These are phyloP conservation scores for Montipora cactus DNA, from an alignment of 64 coral and sea anemone genomes.

Conservation along the genomic window DNA sequence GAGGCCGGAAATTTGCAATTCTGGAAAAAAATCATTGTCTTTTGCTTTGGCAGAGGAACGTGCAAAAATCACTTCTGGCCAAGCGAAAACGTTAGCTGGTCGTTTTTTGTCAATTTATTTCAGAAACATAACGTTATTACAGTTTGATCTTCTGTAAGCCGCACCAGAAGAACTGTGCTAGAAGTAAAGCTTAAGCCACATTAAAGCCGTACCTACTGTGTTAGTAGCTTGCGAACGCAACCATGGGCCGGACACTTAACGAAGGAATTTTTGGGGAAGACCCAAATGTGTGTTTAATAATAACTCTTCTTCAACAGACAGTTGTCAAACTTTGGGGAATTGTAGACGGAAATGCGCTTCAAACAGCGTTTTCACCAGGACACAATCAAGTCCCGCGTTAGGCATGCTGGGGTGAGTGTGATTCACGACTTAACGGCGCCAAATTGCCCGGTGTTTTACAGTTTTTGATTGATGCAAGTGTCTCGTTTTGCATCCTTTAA, in stretches of 20 bases:
- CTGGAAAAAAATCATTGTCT: too few relatives aligned
- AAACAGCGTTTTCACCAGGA: not conserved
- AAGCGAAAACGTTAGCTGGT: too few relatives aligned
- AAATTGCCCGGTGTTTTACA: not conserved
- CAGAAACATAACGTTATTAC: too few relatives aligned
- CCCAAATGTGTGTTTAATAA: not conserved
- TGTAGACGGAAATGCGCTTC: not conserved
- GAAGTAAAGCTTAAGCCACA: too few relatives aligned
- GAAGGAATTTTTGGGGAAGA: not conserved
- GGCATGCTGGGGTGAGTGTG: not conserved
- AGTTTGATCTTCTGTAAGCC: too few relatives aligned
- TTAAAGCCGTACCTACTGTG: too few relatives aligned
- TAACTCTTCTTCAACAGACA: not conserved
- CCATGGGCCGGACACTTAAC: not conserved
- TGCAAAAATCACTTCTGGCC: too few relatives aligned
- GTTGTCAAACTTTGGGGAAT: constrained; percentile 33
- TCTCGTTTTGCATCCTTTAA: not conserved
- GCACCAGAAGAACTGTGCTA: too few relatives aligned
- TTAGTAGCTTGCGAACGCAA: not conserved
- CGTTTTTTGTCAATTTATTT: too few relatives aligned
- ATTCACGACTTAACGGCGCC: not conserved
- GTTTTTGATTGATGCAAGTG: not conserved
- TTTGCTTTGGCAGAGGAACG: too few relatives aligned
- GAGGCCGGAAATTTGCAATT: too few relatives aligned
- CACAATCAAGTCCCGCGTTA: not conserved